Evolutionary conservation across 2,113 vertebrate species (phyloP), one percentile per base, ranked within the genome.

Genomic region (Leucosticte australis): DNA sequence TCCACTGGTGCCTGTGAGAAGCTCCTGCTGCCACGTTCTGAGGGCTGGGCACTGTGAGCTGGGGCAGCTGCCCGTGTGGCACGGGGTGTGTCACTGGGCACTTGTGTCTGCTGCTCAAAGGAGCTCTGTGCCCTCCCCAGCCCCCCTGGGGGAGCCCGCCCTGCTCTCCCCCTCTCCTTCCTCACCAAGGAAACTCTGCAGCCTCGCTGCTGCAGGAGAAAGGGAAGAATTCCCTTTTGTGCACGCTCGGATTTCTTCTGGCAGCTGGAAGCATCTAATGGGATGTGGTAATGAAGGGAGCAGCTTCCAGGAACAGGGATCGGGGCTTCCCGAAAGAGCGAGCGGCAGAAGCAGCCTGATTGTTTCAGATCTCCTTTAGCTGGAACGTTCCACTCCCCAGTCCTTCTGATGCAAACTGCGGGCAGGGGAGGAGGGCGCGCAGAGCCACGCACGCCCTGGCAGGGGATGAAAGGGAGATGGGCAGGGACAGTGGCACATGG

Each of bases 261-360:
- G 81, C 59, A 56, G 69, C 59, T 76, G 91, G 49, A 2, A 44
- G 15, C 30, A 1, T 2, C 18, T 39, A 1, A 3, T 3, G 75
- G 53, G 71, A 15, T 11, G 55, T 1, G 4, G 33, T 13, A 20
- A 11, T 2, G 74, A 11, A 16, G 57, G 41, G 49, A 23, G 14
- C 23, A 17, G 49, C 70, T 88, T 8, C 6, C 13, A 19, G 64
- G 69, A 44, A 21, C 13, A 4, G 49, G 52, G 41, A 33, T 13
- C 10, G 1, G 10, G 12, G 3, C 20, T 50, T 44, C 3, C 19
- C 0, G 5, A 23, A 9, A 28, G 15, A 26, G 46, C 0, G 1
- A 28, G 33, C 10, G 0, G 0, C 1, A 16, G 8, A 12, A 35
- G 30, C 28, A 6, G 11, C 6, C 1, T 4, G 28, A 8, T 44